A percentile compares a stretch with the other conserved stretches of the same genome.
phyloP scores from a whole-genome alignment of 2,113 vertebrate species.

The Sarotherodon lohbergeri region DNA sequence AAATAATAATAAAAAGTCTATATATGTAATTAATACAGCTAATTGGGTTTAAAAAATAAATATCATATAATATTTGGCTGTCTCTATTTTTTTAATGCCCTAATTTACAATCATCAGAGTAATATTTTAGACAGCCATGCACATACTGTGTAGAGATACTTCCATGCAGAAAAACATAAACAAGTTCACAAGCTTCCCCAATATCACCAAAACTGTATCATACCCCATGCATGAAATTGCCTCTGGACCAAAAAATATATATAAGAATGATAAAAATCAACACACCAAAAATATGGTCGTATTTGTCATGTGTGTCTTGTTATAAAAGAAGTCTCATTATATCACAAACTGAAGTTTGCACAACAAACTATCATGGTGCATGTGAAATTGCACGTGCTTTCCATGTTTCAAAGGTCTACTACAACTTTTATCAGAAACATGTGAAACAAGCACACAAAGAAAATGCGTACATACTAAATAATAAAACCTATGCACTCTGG shows the following conservation, averaged over 20 bases:
- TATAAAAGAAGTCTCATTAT: not conserved
- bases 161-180: not conserved
- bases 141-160: not conserved
- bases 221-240: slow-evolving; percentile 65
- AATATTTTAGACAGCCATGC: not conserved
- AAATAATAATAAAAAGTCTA: not conserved
- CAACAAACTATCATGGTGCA: not conserved
- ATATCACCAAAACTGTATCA: slow-evolving; percentile 16
- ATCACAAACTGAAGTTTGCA: not conserved
- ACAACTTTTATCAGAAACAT: not conserved
- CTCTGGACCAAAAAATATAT: slow-evolving; percentile 29
- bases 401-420: not conserved
- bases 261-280: slow-evolving; percentile 17
- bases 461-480: not conserved
- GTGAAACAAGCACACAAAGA: not conserved
- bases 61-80: not conserved
- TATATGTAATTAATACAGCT: not conserved
- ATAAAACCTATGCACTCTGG: not conserved
- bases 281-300: not conserved
- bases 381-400: not conserved
- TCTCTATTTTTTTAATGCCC: not conserved
- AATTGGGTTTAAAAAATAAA: not conserved
- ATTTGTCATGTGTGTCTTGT: not conserved
- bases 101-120: not conserved
- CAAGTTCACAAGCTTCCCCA: not conserved